Evolutionary conservation across 2,113 vertebrate genomes (phyloP), one percentile per base, ranked within the genome.

Genomic region (Centropristis striata): DNA sequence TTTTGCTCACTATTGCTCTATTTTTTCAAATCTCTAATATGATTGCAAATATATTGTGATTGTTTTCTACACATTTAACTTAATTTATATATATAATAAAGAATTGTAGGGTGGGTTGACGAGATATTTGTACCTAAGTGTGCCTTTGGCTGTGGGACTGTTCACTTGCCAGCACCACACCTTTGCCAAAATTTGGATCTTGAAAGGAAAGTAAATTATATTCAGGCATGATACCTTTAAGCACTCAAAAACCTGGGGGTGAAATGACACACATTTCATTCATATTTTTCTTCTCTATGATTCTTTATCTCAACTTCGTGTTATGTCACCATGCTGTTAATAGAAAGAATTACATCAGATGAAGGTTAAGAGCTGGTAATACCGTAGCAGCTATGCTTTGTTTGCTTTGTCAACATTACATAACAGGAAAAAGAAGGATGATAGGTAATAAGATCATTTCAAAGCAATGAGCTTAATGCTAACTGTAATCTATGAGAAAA

Each of bases 321-420:
- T 50, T 65, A 49, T 32, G 42, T 32, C 14, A 49, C 47, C 4
- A 11, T n/a, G 11, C 50, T 70, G 23, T 28, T 32, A n/a, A 55
- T 28, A 55, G 16, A 18, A 54, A 68, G 20, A 18, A n/a, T 39
- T 18, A 25, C 15, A 51, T 53, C 8, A 39, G 18, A 41, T n/a
- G 4, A 53, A 18, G 32, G 28, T 39, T 68, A 11, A 4, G 13
- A 21, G 6, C 18, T 66, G 47, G 23, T 42, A 27, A 55, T 41
- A 41, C 23, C 16, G 9, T 46, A 10, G 53, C 51, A 41, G 36
- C 32, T 32, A n/a, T 50, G 28, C 21, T 25, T 39, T 68, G 21
- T 69, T 32, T 57, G 53, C n/a, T 49, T 60, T 41, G 21, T 20
- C 25, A 73, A 27, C 32, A 51, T 73, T 25, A 21, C 16, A 51